Evolutionary conservation across 2,888 invertebrate species (phyloP), one percentile per base, ranked within the genome.

Genomic region (Orchestes rusci): DNA sequence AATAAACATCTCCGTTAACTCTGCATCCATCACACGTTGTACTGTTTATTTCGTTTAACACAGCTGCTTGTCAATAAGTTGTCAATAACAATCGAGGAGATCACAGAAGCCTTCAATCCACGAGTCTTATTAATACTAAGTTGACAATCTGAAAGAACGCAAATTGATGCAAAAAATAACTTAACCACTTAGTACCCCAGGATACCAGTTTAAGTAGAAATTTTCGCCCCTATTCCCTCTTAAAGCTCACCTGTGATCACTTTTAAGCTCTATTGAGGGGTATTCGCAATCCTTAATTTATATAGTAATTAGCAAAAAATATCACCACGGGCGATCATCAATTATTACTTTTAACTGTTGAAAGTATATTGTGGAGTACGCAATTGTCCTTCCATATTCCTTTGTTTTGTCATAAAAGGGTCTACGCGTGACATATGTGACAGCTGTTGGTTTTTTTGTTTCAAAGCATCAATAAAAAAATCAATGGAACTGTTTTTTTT

Each of bases 351-450:
- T 43, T 39, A 47, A 47, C 39, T 35, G 47, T 47, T 35, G 43
- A 43, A 35, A 36, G 30, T 35, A 8, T 39, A 39, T 47, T 47
- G 47, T 47, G 34, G 42, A 40, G 40, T 32, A 31, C 20, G 45
- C 45, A 41, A 46, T 42, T 43, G 42, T 48, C 48, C 40, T 31
- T 39, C 33, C 19, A 34, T 10, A 32, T 36, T 48, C 44, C 29
- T 44, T 48, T 48, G 43, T 43, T 37, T 48, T 32, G 41, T 31
- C 13, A 36, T 15, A 13, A 13, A 19, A 18, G 38, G 44, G 30
- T 29, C 23, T 23, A 40, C 48, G 44, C 41, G 48, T 48, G 48
- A 48, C 48, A 48, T 44, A 48, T 48, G 48, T 47, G 43, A 47
- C 47, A 33, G n/a, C n/a, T n/a, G n/a, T n/a, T n/a, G n/a, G n/a